Evolutionary conservation across 2,797 vertebrate genomes (phyloP), one percentile per base, ranked within the genome.

Genomic region (Hippopotamyrus pictus): DNA sequence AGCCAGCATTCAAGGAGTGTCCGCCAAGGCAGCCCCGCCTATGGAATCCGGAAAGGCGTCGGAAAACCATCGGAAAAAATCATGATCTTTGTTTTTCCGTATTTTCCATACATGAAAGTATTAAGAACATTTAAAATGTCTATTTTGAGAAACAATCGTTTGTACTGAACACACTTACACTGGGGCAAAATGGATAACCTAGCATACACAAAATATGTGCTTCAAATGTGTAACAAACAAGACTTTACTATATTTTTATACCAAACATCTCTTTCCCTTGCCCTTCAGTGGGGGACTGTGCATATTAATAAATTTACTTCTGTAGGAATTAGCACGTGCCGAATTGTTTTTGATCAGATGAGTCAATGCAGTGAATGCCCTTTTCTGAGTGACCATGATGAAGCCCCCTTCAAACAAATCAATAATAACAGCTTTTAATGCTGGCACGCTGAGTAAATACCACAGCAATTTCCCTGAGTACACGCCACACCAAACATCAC

Each of bases 391-490:
- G 88, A 88, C 33, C 85, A 88, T 89, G 88, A 87, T 88, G 33
- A 86, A 87, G 84, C 83, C 69, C 54, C n/a, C 83, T 89, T 89
- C 89, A 73, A 88, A 92, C 91, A 91, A 89, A 92, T 92, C 89
- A 89, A 89, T 92, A 91, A 91, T 90, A 91, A 90, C 76, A 89
- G 89, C 83, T 90, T 88, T 87, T 89, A 89, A 82, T 73, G 87
- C 62, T 69, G 50, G 41, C n/a, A 44, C 25, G 12, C 86, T 88
- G 44, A 90, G 83, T 89, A 89, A 92, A 90, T 90, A 88, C 88
- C 83, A 14, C 65, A 51, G 25, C 33, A 25, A 53, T 84, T 41
- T 83, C 50, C 69, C 82, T 89, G 88, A 92, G 91, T 91, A 91
- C 90, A 92, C 88, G 91, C 65, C 87, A 89, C 50, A 84, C 82